These are phyloP conservation scores for Coenobita brevimanus DNA, from an alignment of 1,140 invertebrate genomes.

Conservation along the genomic window DNA sequence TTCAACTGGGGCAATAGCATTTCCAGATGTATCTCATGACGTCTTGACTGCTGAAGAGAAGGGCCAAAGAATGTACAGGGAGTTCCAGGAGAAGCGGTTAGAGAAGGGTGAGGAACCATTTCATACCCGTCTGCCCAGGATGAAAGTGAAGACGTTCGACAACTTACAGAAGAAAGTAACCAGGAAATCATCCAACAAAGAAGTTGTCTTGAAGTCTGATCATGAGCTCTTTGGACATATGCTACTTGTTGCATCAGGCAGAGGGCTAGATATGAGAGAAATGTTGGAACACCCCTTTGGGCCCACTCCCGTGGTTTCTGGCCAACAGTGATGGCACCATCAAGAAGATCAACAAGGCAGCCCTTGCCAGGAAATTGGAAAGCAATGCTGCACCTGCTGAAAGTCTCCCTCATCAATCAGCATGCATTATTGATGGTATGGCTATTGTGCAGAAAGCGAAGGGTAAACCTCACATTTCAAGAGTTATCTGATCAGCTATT, in stretches of 20 bases:
- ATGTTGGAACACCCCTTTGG: background rate
- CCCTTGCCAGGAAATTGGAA: background rate
- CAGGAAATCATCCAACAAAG: background rate
- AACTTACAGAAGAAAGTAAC: background rate
- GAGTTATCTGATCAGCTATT: too few species aligned
- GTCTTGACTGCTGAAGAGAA: slow-evolving; percentile 9
- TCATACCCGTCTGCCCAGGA: too few species aligned
- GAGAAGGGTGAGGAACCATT: background rate
- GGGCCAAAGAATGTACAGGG: background rate
- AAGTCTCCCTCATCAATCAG: background rate
- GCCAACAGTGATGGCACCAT: background rate
- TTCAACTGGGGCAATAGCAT: background rate
- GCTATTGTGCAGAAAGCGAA: background rate
- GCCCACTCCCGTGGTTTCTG: slow-evolving; percentile 7
- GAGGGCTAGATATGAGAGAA: slow-evolving; percentile 29
- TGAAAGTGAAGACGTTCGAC: too few species aligned
- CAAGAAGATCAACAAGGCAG: slow-evolving; percentile 31
- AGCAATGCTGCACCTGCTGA: background rate
- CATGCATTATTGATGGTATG: slow-evolving; percentile 40
- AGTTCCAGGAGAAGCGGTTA: background rate
- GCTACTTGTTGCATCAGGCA: background rate
- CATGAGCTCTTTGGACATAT: background rate
- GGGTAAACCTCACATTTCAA: too few species aligned
- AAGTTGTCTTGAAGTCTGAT: slow-evolving; percentile 29
- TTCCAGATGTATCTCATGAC: background rate